Evolutionary conservation across 2,888 invertebrate genomes (phyloP).

Genomic region (Tiliacea aurago): DNA sequence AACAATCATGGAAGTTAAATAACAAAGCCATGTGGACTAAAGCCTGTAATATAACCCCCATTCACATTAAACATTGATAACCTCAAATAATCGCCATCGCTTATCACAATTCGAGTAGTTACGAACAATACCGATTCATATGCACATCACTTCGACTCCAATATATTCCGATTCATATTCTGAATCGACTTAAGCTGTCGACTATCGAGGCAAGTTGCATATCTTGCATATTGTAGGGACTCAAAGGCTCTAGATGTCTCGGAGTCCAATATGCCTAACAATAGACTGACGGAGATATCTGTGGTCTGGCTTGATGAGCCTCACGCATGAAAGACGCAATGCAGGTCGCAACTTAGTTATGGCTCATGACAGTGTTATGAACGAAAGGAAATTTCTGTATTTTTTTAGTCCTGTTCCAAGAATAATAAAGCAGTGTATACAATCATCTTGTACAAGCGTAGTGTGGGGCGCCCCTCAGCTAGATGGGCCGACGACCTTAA

Average conservation of each 20-base stretch:
- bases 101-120: conserved; percentile 34
- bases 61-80: background rate
- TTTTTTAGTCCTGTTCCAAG: background rate
- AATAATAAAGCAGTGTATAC: background rate
- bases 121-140: conserved; percentile 42
- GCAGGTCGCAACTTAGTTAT: background rate
- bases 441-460: no score
- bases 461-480: no score
- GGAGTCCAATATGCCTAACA: conserved; percentile 58
- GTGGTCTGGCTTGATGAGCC: conserved; percentile 30
- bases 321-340: background rate
- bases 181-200: conserved; percentile 61
- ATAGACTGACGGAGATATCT: conserved; percentile 52
- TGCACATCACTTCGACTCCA: conserved; percentile 43
- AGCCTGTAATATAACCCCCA: background rate
- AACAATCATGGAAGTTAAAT: background rate
- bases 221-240: conserved; percentile 62
- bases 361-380: no score
- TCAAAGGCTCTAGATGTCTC: conserved; percentile 67
- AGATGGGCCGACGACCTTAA: no score
- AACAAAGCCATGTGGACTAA: background rate
- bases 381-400: background rate
- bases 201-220: conserved; percentile 63
- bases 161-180: conserved; percentile 70
- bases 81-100: conserved; percentile 6